phyloP scores from a whole-genome alignment of 2,797 vertebrate species.

The Danio jaintianensis region DNA sequence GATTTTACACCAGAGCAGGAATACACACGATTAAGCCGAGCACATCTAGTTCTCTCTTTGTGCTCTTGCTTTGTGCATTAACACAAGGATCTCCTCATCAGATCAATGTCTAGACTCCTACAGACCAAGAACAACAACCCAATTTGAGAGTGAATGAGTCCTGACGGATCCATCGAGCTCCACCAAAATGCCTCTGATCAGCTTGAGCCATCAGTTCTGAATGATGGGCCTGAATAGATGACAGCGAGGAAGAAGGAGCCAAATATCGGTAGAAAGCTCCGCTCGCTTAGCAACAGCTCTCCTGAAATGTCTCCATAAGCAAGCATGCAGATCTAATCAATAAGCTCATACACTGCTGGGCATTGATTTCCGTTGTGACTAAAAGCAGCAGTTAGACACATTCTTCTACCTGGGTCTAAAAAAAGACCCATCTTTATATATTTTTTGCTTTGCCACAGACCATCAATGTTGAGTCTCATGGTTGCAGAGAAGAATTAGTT shows the following conservation, averaged over 20 bases:
- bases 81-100: slow-evolving; percentile 5
- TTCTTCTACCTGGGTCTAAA: slow-evolving; percentile 47
- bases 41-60: neutral
- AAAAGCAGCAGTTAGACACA: slow-evolving; percentile 32
- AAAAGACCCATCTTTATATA: neutral
- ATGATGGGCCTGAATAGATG: slow-evolving; percentile 28
- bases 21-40: neutral
- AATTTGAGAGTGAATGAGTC: slow-evolving; percentile 17
- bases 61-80: neutral
- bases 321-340: slow-evolving; percentile 49
- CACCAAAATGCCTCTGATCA: slow-evolving; percentile 22
- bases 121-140: slow-evolving; percentile 4
- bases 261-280: slow-evolving; percentile 9
- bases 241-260: slow-evolving; percentile 36
- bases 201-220: slow-evolving; percentile 37
- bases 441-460: neutral
- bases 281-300: slow-evolving; percentile 11
- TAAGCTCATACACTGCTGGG: slow-evolving; percentile 38
- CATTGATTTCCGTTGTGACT: slow-evolving; percentile 46
- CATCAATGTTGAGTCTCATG: neutral
- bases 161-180: slow-evolving; percentile 44
- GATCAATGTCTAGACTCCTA: neutral
- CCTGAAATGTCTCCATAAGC: slow-evolving; percentile 43
- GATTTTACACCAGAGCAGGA: neutral
- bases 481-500: neutral